Percentiles rank a stretch among this genome's conserved stretches.
These are phyloP conservation scores for Anadara kagoshimensis DNA, from an alignment of 1,140 invertebrate genomes.

Conservation along the genomic window DNA sequence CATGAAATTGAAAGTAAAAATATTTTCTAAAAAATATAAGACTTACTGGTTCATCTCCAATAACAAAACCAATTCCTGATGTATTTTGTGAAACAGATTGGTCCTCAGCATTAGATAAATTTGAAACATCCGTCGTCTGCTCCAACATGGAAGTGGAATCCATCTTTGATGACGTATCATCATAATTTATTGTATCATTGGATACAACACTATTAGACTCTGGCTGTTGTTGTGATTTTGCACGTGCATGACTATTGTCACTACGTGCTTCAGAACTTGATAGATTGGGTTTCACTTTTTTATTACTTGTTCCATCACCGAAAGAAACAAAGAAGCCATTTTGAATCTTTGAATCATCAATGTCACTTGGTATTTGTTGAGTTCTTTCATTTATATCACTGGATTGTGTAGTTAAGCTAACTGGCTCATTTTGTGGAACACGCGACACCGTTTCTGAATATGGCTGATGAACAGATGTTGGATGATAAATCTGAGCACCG, in stretches of 20 bases:
- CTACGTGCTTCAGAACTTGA: constrained; percentile 49
- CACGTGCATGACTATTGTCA: constrained; percentile 39
- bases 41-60: constrained; percentile 78
- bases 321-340: constrained; percentile 97
- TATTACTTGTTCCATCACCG: constrained; percentile 84
- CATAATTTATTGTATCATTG: not conserved
- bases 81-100: constrained; percentile 21
- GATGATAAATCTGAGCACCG: constrained; percentile 41
- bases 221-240: constrained; percentile 31
- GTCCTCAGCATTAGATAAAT: constrained; percentile 20
- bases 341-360: constrained; percentile 72
- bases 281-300: constrained; percentile 88
- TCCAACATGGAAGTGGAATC: not conserved
- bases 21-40: no score
- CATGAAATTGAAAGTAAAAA: no score
- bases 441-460: not conserved
- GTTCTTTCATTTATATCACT: not conserved
- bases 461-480: not conserved
- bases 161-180: constrained; percentile 3
- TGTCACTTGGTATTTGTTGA: not conserved
- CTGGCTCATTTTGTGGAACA: not conserved
- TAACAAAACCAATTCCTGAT: constrained; percentile 79
- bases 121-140: not conserved
- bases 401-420: not conserved
- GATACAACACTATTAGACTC: not conserved